Conservation (phyloP, 30 jellyfish, hydroid and myxozoan species). For the Catostylus mosaicus region DNA sequence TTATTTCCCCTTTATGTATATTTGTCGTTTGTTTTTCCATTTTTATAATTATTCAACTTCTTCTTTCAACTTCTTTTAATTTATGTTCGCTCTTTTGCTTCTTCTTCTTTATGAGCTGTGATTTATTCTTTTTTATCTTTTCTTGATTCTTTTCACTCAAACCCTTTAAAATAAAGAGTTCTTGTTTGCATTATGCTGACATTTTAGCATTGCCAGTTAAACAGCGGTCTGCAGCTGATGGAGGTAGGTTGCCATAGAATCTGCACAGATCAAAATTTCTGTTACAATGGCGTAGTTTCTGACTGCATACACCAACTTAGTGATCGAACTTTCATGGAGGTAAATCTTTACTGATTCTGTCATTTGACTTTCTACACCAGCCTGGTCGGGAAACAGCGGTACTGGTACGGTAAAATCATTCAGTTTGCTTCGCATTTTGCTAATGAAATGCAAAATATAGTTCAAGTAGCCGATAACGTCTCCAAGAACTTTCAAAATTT, state of each 20-base stretch:
- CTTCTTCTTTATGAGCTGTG: too few species aligned
- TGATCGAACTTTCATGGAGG: conserved; percentile 13
- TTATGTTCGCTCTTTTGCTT: too few species aligned
- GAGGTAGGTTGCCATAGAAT: not conserved
- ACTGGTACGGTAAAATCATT: not conserved
- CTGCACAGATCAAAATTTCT: conserved; percentile 14
- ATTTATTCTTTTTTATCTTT: too few species aligned
- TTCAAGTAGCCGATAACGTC: not conserved
- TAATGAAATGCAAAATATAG: not conserved
- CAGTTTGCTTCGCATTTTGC: not conserved
- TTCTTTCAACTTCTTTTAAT: too few species aligned
- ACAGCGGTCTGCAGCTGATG: not conserved
- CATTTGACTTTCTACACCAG: not conserved
- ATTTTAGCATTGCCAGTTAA: too few species aligned
- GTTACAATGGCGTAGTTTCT: conserved; percentile 19
- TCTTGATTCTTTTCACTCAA: too few species aligned
- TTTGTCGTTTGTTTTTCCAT: too few species aligned
- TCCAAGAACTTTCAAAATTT: not conserved
- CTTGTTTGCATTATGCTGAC: too few species aligned
- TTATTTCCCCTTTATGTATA: too few species aligned
- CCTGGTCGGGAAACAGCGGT: not conserved
- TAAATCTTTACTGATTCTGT: not conserved
- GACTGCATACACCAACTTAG: conserved; percentile 20
- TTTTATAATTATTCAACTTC: too few species aligned
- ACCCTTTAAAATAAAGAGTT: too few species aligned